phyloP scores from a whole-genome alignment of 2,113 vertebrate species.

The Melospiza melodia region DNA sequence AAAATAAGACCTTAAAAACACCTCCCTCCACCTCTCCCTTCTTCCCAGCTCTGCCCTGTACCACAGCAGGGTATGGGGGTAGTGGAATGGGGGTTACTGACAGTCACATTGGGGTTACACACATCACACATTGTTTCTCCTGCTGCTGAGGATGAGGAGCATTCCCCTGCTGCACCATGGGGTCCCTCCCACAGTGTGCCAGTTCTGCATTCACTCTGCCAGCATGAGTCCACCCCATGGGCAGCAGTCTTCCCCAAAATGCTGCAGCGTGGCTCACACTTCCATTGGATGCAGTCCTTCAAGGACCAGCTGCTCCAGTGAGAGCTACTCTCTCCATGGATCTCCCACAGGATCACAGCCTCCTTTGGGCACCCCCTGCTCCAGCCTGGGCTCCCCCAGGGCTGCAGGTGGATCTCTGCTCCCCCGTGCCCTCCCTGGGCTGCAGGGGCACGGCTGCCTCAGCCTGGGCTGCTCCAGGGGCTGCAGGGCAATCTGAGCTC shows the following conservation, averaged over 20 bases:
- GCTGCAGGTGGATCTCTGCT: background rate
- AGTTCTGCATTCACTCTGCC: background rate
- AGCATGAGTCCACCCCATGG: too few species aligned
- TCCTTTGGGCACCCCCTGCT: background rate
- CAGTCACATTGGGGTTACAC: too few species aligned
- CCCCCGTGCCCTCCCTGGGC: background rate
- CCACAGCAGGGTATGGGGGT: background rate
- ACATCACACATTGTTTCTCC: background rate
- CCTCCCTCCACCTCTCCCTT: fast-evolving
- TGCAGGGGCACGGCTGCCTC: background rate
- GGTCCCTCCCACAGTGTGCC: background rate
- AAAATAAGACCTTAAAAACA: background rate
- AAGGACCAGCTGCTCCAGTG: background rate
- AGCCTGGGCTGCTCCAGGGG: too few species aligned
- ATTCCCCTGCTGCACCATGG: background rate
- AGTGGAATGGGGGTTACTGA: too few species aligned
- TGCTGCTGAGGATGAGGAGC: background rate
- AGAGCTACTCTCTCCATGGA: background rate
- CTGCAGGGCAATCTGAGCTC: background rate
- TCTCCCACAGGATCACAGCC: background rate
- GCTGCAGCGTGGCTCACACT: background rate
- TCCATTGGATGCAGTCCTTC: background rate
- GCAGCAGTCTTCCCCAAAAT: too few species aligned
- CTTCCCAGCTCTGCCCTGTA: background rate
- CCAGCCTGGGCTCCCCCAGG: background rate